phyloP scores from a whole-genome alignment of 2,113 vertebrate genomes.

The Brachyhypopomus gauderio region DNA sequence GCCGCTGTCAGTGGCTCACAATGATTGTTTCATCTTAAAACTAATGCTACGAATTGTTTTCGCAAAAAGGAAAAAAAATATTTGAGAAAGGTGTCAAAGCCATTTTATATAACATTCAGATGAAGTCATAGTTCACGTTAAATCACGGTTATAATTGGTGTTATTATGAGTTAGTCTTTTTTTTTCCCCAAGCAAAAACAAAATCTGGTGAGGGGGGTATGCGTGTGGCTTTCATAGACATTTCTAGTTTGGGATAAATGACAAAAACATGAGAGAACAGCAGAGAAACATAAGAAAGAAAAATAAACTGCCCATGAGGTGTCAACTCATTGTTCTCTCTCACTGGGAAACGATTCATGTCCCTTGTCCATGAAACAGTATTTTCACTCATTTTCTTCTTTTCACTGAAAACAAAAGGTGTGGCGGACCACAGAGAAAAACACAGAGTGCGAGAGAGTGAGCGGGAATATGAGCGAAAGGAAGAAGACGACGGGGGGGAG shows the following conservation, averaged over 20 bases:
- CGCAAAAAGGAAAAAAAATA: conserved; percentile 47
- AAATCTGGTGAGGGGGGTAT: conserved; percentile 28
- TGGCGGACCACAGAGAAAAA: conserved; percentile 75
- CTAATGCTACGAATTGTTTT: conserved; percentile 68
- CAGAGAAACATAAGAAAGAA: conserved; percentile 54
- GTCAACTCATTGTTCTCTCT: conserved; percentile 76
- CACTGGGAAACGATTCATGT: conserved; percentile 93
- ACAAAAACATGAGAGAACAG: conserved; percentile 55
- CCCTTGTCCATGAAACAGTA: conserved; percentile 86
- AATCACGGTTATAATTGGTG: conserved; percentile 60
- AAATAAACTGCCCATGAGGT: conserved; percentile 72
- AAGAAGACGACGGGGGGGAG: conserved; percentile 55
- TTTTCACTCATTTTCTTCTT: conserved; percentile 38
- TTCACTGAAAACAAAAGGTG: conserved; percentile 66
- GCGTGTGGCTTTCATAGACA: conserved; percentile 52
- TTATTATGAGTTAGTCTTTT: conserved; percentile 61
- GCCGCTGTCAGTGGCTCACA: conserved; percentile 84
- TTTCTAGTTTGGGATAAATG: conserved; percentile 61
- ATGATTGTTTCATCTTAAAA: conserved; percentile 85
- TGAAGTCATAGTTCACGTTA: conserved; percentile 57
- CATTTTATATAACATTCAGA: conserved; percentile 61
- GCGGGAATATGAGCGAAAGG: conserved; percentile 60
- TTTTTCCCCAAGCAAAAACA: conserved; percentile 50
- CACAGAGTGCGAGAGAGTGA: conserved; percentile 63
- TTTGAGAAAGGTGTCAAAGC: conserved; percentile 54